Evolutionary conservation across 2,888 invertebrate genomes (phyloP).

Genomic region (Elysia crispata): DNA sequence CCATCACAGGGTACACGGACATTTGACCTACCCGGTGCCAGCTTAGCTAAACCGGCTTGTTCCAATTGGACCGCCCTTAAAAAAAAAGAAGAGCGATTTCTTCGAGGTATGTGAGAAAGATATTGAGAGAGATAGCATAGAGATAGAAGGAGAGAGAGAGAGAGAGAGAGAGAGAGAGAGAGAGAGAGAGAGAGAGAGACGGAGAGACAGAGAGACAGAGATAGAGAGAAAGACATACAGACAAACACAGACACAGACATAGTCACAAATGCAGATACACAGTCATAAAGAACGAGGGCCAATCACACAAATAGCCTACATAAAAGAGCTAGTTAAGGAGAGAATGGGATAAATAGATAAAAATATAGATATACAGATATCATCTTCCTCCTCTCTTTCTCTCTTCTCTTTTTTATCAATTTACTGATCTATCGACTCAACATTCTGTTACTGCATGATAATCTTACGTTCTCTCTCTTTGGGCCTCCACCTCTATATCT

Average conservation of each 20-base stretch:
- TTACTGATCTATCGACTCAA: too few species aligned
- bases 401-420: too few species aligned
- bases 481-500: too few species aligned
- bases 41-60: too few species aligned
- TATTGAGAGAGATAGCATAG: slow-evolving; percentile 12
- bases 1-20: too few species aligned
- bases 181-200: slow-evolving; percentile 28
- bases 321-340: too few species aligned
- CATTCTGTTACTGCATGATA: too few species aligned
- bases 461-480: too few species aligned
- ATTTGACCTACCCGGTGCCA: too few species aligned
- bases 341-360: neutral
- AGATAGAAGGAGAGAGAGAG: neutral
- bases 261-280: slow-evolving; percentile 24
- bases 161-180: slow-evolving; percentile 17
- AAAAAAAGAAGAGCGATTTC: too few species aligned
- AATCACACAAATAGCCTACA: slow-evolving; percentile 6
- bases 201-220: slow-evolving; percentile 26
- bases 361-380: neutral
- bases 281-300: slow-evolving; percentile 31
- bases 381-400: too few species aligned
- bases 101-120: neutral
- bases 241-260: slow-evolving; percentile 19
- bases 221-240: slow-evolving; percentile 22
- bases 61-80: too few species aligned